These are phyloP conservation scores for Columba guinea DNA, from an alignment of 2,797 vertebrate genomes.

Conservation along the genomic window DNA sequence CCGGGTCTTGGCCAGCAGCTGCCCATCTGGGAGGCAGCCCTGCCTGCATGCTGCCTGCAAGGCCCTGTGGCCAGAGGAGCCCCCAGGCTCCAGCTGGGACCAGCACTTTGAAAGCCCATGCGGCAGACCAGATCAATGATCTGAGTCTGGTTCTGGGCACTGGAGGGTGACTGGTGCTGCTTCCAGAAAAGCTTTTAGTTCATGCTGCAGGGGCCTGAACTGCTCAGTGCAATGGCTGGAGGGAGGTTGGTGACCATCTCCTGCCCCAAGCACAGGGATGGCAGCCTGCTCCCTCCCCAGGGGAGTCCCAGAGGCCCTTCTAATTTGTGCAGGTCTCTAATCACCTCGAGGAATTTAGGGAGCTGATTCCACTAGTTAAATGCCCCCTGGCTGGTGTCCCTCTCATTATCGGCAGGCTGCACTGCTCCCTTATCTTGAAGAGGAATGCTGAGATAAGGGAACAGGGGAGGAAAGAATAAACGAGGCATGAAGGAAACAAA, in stretches of 20 bases:
- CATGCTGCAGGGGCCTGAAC: neutral
- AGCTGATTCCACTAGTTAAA: conserved; percentile 18
- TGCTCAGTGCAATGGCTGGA: neutral
- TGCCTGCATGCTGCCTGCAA: neutral
- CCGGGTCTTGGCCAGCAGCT: neutral
- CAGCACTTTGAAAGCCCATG: rapidly evolving
- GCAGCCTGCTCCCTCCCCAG: neutral
- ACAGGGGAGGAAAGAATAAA: conserved; percentile 13
- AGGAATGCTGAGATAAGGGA: conserved; percentile 24
- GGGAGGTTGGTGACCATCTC: too few species aligned
- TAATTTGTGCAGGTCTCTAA: conserved; percentile 12
- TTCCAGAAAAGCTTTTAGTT: neutral
- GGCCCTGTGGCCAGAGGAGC: neutral
- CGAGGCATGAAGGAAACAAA: neutral
- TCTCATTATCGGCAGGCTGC: conserved; percentile 5
- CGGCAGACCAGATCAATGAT: neutral
- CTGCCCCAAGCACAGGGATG: too few species aligned
- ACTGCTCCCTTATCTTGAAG: conserved; percentile 52
- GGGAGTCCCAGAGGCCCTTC: neutral
- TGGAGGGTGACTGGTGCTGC: neutral
- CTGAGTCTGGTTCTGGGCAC: neutral
- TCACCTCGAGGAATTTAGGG: conserved; percentile 21
- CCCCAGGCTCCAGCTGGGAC: neutral
- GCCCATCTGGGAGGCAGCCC: neutral
- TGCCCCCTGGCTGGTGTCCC: conserved; percentile 2